Conservation (phyloP, 2,888 invertebrate genomes). For the Ischnus inquisitorius region DNA sequence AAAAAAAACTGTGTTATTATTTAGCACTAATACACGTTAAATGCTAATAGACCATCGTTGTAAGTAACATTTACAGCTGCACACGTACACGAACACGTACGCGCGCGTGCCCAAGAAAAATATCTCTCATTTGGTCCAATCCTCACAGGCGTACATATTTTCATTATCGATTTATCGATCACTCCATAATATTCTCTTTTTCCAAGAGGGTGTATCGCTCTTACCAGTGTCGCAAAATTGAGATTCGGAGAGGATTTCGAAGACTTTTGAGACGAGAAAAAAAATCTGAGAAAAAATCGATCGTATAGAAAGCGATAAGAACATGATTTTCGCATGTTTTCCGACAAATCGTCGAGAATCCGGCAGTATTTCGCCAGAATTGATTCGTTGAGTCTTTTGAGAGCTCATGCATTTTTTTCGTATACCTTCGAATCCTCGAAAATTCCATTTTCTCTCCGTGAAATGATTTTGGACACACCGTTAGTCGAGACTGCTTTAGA, state of each 20-base stretch:
- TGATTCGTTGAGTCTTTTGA: too few relatives aligned
- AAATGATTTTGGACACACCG: too few relatives aligned
- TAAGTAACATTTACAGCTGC: constrained; percentile 34
- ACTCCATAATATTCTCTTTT: not conserved
- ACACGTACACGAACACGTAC: not conserved
- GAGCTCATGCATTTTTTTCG: too few relatives aligned
- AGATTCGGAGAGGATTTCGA: not conserved
- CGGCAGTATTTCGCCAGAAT: too few relatives aligned
- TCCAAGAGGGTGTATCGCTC: not conserved
- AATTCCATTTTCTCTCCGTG: too few relatives aligned
- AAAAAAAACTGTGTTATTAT: constrained; percentile 43
- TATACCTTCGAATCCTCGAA: too few relatives aligned
- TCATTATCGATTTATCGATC: not conserved
- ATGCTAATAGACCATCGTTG: constrained; percentile 45
- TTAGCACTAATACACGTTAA: constrained; percentile 41
- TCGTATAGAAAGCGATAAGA: constrained; percentile 47
- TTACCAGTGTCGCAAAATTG: not conserved
- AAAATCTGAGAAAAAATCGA: constrained; percentile 47
- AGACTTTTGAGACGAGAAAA: not conserved
- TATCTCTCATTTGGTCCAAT: not conserved
- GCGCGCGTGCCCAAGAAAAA: constrained; percentile 21
- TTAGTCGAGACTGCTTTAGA: too few relatives aligned
- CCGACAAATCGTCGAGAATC: too few relatives aligned
- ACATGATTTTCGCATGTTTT: too few relatives aligned
- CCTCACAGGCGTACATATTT: not conserved